Conservation (phyloP, 2,113 vertebrate species). For the Bettongia penicillata region DNA sequence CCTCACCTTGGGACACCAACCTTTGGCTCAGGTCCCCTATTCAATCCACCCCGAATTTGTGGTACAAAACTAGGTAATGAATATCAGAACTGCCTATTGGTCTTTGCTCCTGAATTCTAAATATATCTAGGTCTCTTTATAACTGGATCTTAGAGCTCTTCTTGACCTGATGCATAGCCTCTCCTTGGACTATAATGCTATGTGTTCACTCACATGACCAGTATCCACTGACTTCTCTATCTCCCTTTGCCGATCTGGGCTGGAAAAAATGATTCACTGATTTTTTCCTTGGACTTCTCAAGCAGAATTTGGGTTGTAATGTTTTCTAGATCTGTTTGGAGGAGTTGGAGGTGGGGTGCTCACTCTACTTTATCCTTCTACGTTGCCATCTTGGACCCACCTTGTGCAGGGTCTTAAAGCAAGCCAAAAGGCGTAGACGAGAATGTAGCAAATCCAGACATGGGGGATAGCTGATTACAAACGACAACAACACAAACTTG, state of each 20-base stretch:
- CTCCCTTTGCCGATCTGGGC: not conserved
- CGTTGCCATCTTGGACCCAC: not conserved
- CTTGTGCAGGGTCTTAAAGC: not conserved
- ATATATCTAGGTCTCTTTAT: too few relatives aligned
- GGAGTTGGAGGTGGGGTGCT: not conserved
- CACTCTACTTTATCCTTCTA: too few relatives aligned
- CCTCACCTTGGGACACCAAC: too few relatives aligned
- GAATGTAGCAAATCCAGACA: not conserved
- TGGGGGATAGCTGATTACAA: too few relatives aligned
- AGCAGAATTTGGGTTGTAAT: not conserved
- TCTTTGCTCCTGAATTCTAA: too few relatives aligned
- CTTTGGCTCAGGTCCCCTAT: too few relatives aligned
- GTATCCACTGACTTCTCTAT: not conserved
- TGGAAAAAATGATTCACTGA: not conserved
- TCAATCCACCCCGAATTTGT: too few relatives aligned
- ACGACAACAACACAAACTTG: too few relatives aligned
- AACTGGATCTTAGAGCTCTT: not conserved
- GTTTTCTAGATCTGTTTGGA: not conserved
- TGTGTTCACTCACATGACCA: not conserved
- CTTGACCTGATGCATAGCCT: not conserved
- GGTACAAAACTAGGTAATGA: too few relatives aligned
- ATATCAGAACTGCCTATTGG: too few relatives aligned
- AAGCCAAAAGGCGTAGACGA: not conserved
- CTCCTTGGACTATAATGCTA: not conserved
- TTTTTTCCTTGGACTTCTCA: not conserved